A percentile compares a stretch with the other conserved stretches of the same genome.
Conservation (phyloP, 2,113 vertebrate species). For the Pomatostomus ruficeps region DNA sequence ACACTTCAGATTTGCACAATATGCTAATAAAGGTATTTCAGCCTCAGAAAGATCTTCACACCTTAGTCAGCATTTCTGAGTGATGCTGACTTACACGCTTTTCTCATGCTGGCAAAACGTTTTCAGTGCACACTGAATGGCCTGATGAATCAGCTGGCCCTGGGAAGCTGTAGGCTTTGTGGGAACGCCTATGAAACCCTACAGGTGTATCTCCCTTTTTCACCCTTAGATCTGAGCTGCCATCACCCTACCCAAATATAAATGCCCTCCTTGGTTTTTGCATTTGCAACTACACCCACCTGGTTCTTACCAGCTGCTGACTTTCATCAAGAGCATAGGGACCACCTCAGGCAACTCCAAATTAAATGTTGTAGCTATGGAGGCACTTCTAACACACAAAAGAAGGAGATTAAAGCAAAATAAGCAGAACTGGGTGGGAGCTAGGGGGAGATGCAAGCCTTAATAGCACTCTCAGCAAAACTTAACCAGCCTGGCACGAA, state of each 20-base stretch:
- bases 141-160: neutral
- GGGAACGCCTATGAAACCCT: neutral
- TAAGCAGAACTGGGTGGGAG: neutral
- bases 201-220: accelerated
- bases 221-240: neutral
- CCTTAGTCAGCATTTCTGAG: neutral
- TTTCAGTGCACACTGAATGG: accelerated
- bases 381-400: neutral
- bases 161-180: neutral
- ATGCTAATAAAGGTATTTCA: neutral
- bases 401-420: neutral
- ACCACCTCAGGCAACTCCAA: neutral
- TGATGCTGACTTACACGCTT: accelerated
- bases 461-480: neutral
- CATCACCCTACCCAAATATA: neutral
- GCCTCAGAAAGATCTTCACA: neutral
- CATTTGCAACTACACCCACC: neutral
- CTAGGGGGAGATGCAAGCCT: neutral
- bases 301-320: neutral
- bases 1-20: neutral
- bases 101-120: neutral
- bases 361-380: neutral
- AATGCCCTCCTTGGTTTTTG: neutral
- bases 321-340: neutral
- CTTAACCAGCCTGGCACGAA: neutral